Evolutionary conservation across 2,113 vertebrate genomes (phyloP), one percentile per base, ranked within the genome.

Genomic region (Daphoenositta chrysoptera): DNA sequence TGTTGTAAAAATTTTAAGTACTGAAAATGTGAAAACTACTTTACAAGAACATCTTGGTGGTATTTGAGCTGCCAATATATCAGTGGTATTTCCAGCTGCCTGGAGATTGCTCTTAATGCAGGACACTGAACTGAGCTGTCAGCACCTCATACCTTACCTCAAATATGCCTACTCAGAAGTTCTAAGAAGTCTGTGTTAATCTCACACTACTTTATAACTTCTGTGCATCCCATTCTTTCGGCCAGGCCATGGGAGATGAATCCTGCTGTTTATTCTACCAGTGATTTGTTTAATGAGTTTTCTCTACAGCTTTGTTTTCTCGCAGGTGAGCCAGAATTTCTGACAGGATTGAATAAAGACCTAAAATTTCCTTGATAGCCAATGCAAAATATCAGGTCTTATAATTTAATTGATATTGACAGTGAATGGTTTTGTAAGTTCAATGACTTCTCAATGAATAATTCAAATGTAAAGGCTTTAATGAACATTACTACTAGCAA

Each of bases 311-410:
- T 87, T 48, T 76, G 31, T n/a, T 90, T 94, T 75, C 44, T 80
- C 26, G 78, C 17, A 64, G 37, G 8, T 76, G 5, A 10, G 35
- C 6, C 53, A 83, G 11, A 51, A 76, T 72, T 92, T 94, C 56
- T 90, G 58, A 60, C 19, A 50, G 26, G 10, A 54, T 22, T 58
- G n/a, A 89, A 73, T 58, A 76, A 71, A 77, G 24, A 30, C 13
- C 16, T 6, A 58, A 56, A 77, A 89, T 40, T 42, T 60, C n/a
- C 27, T 64, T 64, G 13, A 65, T 2, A 60, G 28, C 4, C 30
- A 44, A 28, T 0, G 0, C 35, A 60, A 90, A 90, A 71, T 22
- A 6, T 33, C 31, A 3, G 0, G 7, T 40, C 31, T 65, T 66
- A 44, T 63, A n/a, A 71, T 30, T 64, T 83, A 76, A 73, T 57